Evolutionary conservation across 2,113 vertebrate species (phyloP), one percentile per base, ranked within the genome.

Genomic region (Psittacula cyanocephala): DNA sequence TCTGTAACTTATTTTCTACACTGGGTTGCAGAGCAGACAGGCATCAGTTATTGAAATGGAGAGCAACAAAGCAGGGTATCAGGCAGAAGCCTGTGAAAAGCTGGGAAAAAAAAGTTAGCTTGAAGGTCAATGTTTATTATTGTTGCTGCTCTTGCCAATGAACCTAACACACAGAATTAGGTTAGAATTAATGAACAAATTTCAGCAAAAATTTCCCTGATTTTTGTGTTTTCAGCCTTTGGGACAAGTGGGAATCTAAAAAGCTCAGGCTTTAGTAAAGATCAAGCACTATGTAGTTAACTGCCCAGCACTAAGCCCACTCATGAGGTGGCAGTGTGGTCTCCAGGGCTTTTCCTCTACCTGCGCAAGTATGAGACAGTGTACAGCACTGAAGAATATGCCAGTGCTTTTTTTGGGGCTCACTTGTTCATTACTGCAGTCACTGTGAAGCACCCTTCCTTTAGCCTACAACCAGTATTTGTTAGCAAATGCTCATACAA

Each of bases 371-470:
- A 11, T 67, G 70, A 94, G 44, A 41, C 0, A 17, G 4, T 19
- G 17, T 17, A 47, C 0, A 0, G 17, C 8, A 13, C 39, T 44
- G 44, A 63, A 63, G 17, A 76, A 6, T 9, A 35, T 1, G 1
- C 27, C 68, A 37, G 22, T 20, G 24, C 3, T 70, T 70, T 46
- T 69, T 53, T 69, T 1, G 2, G 11, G 28, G 44, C 6, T 18
- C 57, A 18, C 12, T 57, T 65, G 7, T 28, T 70, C 6, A 18
- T 49, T 57, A 10, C 17, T 39, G 41, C 29, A 37, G 11, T 47
- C 31, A 31, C n/a, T 49, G 46, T 17, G 46, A 63, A 29, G 20
- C 14, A 23, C 11, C 17, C 84, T 77, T 53, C 31, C 20, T 46
- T n/a, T 49, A 13, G n/a, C 8, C 22, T 49, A 63, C 13, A 39